A percentile compares a stretch with the other conserved stretches of the same genome.
phyloP scores from a whole-genome alignment of 2,113 vertebrate genomes.

The Etheostoma spectabile region DNA sequence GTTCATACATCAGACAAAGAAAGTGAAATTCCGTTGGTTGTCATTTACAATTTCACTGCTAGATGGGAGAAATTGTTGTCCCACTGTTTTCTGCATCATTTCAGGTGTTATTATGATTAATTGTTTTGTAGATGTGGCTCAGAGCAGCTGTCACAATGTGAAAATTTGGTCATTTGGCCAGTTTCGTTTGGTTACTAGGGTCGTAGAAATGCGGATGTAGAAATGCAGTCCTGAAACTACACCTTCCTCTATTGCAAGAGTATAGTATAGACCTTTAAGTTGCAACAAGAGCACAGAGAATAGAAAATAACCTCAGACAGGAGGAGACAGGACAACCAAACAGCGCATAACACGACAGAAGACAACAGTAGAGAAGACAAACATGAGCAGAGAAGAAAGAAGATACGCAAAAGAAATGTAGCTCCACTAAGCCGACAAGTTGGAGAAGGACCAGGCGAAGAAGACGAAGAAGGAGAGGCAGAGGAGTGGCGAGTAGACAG shows the following conservation, averaged over 20 bases:
- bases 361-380: slow-evolving; percentile 52
- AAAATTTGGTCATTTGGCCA: background rate
- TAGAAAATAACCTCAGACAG: slow-evolving; percentile 15
- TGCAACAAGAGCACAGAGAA: slow-evolving; percentile 1
- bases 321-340: slow-evolving; percentile 15
- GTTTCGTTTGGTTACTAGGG: too few relatives aligned
- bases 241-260: too few relatives aligned
- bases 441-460: slow-evolving; percentile 71
- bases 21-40: too few relatives aligned
- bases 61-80: too few relatives aligned
- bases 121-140: too few relatives aligned
- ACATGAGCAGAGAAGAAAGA: slow-evolving; percentile 58
- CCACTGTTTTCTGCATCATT: too few relatives aligned
- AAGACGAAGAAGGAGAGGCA: slow-evolving; percentile 64
- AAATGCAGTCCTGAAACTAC: too few relatives aligned
- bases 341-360: background rate
- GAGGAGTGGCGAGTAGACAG: slow-evolving; percentile 73
- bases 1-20: too few relatives aligned
- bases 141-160: background rate
- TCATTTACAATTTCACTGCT: too few relatives aligned
- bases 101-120: too few relatives aligned
- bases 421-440: slow-evolving; percentile 67
- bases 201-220: too few relatives aligned
- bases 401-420: slow-evolving; percentile 50
- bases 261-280: background rate